Conservation (phyloP, 2,113 vertebrate species). For the Corythornis madagascariensis region DNA sequence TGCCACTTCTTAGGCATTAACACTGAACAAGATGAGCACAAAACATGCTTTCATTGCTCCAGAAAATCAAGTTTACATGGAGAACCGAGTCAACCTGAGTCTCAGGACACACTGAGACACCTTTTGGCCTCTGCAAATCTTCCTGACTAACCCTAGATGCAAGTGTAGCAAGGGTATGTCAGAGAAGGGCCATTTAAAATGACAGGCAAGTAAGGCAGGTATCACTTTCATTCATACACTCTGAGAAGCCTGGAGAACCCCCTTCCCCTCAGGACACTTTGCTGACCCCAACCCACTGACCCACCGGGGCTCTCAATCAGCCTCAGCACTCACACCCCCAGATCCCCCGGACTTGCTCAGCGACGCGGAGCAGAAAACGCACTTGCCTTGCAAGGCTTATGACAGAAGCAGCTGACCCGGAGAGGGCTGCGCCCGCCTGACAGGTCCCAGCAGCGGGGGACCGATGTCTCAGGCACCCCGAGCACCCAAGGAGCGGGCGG, state of each 20-base stretch:
- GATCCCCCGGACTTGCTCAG: neutral
- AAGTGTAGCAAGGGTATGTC: fast-evolving
- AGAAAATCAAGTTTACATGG: neutral
- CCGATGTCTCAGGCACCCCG: fast-evolving
- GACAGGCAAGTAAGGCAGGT: fast-evolving
- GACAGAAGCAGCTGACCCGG: neutral
- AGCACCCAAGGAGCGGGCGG: neutral
- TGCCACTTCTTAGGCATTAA: neutral
- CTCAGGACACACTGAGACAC: neutral
- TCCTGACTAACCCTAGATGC: neutral
- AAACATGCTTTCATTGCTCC: neutral
- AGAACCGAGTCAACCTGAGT: neutral
- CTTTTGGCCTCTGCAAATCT: neutral
- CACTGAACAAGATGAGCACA: neutral
- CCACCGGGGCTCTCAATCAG: fast-evolving
- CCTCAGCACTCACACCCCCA: neutral
- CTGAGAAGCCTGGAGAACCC: fast-evolving
- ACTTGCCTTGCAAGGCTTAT: neutral
- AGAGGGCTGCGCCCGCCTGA: neutral
- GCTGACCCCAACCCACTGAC: neutral
- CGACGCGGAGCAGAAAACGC: too few relatives aligned
- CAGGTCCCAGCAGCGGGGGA: neutral
- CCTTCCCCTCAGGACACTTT: neutral
- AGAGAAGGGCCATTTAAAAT: neutral
- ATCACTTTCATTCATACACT: neutral